A percentile compares a stretch with the other conserved stretches of the same genome.
phyloP scores from a whole-genome alignment of 30 jellyfish, hydroid and myxozoan genomes.

The Turritopsis rubra region DNA sequence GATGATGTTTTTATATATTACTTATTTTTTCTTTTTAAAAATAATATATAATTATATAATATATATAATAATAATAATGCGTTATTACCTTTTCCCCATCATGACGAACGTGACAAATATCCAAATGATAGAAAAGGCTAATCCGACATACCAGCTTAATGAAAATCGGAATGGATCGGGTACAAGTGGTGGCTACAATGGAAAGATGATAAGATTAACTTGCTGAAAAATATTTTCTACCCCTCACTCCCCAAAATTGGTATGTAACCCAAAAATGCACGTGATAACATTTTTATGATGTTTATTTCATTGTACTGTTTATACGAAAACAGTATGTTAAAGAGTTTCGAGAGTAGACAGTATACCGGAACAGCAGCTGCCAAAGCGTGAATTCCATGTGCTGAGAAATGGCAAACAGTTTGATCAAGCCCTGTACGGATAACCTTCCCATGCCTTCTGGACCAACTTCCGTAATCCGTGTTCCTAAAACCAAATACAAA shows the following conservation, averaged over 20 bases:
- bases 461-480: slow-evolving; percentile 83
- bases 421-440: slow-evolving; percentile 39
- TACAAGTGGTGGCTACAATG: slow-evolving; percentile 35
- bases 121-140: slow-evolving; percentile 70
- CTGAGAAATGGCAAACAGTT: slow-evolving; percentile 72
- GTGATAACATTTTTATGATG: too few species aligned
- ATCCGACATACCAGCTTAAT: slow-evolving; percentile 77
- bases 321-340: neutral
- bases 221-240: too few species aligned
- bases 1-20: too few species aligned
- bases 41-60: too few species aligned
- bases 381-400: slow-evolving; percentile 84
- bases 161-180: slow-evolving; percentile 58
- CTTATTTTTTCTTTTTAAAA: too few species aligned
- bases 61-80: neutral
- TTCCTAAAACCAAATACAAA: slow-evolving; percentile 37
- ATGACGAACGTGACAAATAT: slow-evolving; percentile 43
- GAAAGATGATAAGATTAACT: neutral
- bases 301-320: too few species aligned
- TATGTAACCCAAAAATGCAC: too few species aligned
- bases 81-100: slow-evolving; percentile 47
- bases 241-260: too few species aligned
- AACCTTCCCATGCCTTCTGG: slow-evolving; percentile 67
- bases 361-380: slow-evolving; percentile 82
- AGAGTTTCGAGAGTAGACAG: neutral